Evolutionary conservation across 2,797 vertebrate species (phyloP), one percentile per base, ranked within the genome.

Genomic region (Macropodus opercularis): DNA sequence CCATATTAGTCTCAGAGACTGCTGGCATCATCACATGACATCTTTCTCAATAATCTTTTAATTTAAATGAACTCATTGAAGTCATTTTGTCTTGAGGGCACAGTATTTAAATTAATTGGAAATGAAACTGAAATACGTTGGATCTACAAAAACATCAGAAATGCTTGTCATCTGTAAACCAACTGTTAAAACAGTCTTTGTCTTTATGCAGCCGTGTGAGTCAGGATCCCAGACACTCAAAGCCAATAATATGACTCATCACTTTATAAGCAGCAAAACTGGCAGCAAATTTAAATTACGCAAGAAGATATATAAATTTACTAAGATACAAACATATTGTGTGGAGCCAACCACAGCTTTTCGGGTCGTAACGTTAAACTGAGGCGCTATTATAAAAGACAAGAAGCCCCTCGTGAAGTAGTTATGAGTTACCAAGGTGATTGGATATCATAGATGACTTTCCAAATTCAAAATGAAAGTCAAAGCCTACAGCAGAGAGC

Each of bases 181-280:
- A 42, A 29, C 13, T 23, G 23, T 49, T 7, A 4, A 17, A 36
- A 43, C 21, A 19, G 10, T 51, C 13, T 22, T 64, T 13, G 2
- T 31, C 24, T 17, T 7, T 8, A 15, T 3, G 52, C 11, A n/a
- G 34, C 15, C 48, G 47, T 15, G 4, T 14, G 3, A 44, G 14
- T 46, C 21, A 48, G 13, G 34, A 27, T 54, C 47, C 15, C 10
- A 55, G 50, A 51, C 19, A 40, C 17, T 46, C 35, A 31, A 62
- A 50, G 36, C 60, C 58, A 47, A 62, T 17, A 48, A 41, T 8
- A 47, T 67, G 70, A 77, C 48, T 82, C 59, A 61, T 61, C 40
- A 53, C 38, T 67, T 65, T 36, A 36, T n/a, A 40, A 42, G 41
- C 56, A 43, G 44, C 47, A 68, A n/a, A 11, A 15, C 23, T 40